Evolutionary conservation across 2,888 invertebrate genomes (phyloP), one percentile per base, ranked within the genome.

Genomic region (Hirtodrosophila confusa): DNA sequence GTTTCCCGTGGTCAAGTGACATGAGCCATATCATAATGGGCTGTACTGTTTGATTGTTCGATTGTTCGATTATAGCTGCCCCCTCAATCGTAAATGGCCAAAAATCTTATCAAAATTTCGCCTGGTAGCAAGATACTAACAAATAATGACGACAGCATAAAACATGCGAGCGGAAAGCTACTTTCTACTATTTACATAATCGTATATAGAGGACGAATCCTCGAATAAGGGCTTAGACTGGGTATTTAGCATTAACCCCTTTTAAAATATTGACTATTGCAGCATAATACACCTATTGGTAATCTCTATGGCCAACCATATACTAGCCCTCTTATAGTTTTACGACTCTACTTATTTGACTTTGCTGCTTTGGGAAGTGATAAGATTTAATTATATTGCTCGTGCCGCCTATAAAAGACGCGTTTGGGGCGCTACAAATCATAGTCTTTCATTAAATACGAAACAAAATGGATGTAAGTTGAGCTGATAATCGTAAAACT

Each of bases 401-500:
- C 29, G 48, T 8, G 60, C 7, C 17, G 44, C 12, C 48, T 87
- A 87, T 80, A 85, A 80, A 85, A 63, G 58, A 41, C 40, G 27
- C 51, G 31, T 39, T 47, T 69, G 44, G 60, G 43, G 24, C 54
- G 8, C 40, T 29, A 33, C 45, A 66, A 66, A 65, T 57, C 66
- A 78, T 78, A 85, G 80, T 84, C 73, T 67, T 58, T 58, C 53
- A 43, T 12, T 58, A 70, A 51, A 48, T 39, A 48, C 11, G 56
- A 24, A 69, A 27, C 71, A 69, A 62, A 11, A 80, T 80, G 80
- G 84, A 80, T 75, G 80, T 80, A 76, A 76, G 86, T 86, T 23
- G 23, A 47, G 35, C 37, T 33, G 12, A 11, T 24, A 12, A 35
- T 44, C 50, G 33, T 50, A 55, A 33, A 39, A 43, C 24, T 3